Evolutionary conservation across 2,888 invertebrate species (phyloP).

Genomic region (Coelinius sp.): DNA sequence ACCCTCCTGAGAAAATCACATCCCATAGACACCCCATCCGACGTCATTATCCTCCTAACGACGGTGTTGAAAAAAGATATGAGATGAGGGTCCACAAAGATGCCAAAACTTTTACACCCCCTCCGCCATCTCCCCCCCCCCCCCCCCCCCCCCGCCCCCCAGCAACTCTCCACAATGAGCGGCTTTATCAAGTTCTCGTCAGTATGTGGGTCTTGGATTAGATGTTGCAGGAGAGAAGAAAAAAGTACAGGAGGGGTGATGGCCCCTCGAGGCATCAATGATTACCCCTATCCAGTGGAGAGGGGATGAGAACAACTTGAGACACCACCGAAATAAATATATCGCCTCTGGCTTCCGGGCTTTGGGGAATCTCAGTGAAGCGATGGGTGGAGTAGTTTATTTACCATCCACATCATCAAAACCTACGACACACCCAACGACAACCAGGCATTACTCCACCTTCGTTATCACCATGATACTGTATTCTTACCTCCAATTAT

Average conservation of each 20-base stretch:
- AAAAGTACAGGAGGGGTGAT: slow-evolving; percentile 42
- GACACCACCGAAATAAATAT: slow-evolving; percentile 45
- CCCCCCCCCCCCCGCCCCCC: neutral
- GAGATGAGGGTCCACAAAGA: slow-evolving; percentile 23
- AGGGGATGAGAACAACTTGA: neutral
- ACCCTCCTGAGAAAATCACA: slow-evolving; percentile 15
- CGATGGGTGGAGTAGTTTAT: slow-evolving; percentile 46
- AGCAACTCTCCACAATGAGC: slow-evolving; percentile 1
- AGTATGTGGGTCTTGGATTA: slow-evolving; percentile 41
- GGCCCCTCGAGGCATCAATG: slow-evolving; percentile 52
- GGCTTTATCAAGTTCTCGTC: slow-evolving; percentile 47
- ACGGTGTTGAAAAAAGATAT: slow-evolving; percentile 1
- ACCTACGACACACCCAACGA: too few relatives aligned
- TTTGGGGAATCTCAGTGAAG: slow-evolving; percentile 25
- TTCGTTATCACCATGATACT: neutral
- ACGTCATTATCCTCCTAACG: slow-evolving; percentile 28
- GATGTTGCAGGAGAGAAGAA: slow-evolving; percentile 21
- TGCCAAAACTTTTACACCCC: slow-evolving; percentile 16
- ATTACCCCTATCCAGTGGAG: slow-evolving; percentile 57
- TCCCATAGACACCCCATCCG: too few relatives aligned
- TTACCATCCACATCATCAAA: slow-evolving; percentile 41
- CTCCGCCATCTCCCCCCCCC: neutral
- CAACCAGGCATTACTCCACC: neutral
- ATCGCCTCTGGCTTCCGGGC: slow-evolving; percentile 25
- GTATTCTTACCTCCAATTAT: neutral